Evolutionary conservation across 2,888 invertebrate species (phyloP), one percentile per base, ranked within the genome.

Genomic region (Aporophyla nigra): DNA sequence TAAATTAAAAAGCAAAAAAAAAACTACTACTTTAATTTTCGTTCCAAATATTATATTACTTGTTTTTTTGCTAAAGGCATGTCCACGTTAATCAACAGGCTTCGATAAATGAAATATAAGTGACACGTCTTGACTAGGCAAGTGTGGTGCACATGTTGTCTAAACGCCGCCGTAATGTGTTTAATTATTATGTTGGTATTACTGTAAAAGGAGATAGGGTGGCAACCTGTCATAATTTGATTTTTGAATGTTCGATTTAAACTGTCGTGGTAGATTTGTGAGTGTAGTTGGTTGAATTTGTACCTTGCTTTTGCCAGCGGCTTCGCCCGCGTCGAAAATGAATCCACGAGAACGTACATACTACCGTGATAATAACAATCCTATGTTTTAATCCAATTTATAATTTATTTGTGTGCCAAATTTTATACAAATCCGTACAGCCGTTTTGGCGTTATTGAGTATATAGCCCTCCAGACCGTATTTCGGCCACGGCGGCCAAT

Each of bases 81-180:
- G 65, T 83, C 83, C 81, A 83, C 21, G 54, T 54, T 74, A 72
- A 33, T 21, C 65, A 43, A 77, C 66, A 16, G 56, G 40, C 78
- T 72, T 88, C 91, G 85, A 91, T 91, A 86, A 87, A 88, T 90
- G 90, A 90, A 87, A 86, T 88, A 89, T 87, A 87, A 87, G 90
- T 88, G 88, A 90, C 89, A 90, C 58, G 68, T 56, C 68, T 71
- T 61, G 76, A 67, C 84, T 87, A 88, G 86, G 85, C 91, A 92
- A 91, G 92, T 91, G 92, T 88, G 61, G 77, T 71, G 85, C 91
- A 91, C 89, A 92, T 91, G 91, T 90, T 74, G 46, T 71, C n/a
- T 19, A 68, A 66, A 74, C n/a, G 46, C 40, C 74, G 27, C n/a
- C 63, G 53, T 86, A 82, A 88, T 86, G 84, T 84, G 73, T 86